Evolutionary conservation across 2,888 invertebrate species (phyloP).

Genomic region (Priocnemis perturbator): DNA sequence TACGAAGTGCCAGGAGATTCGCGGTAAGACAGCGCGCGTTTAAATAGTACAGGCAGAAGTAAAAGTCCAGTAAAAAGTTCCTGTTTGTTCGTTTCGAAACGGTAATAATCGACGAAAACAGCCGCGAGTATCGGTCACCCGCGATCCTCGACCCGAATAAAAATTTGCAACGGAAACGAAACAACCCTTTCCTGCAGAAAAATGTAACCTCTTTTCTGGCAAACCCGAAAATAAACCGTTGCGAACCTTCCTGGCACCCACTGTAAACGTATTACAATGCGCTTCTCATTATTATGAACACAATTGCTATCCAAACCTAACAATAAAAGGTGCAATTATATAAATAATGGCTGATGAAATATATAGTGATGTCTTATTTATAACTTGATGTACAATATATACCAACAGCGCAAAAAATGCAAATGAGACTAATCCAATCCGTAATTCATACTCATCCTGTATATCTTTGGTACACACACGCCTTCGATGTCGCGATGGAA

Average conservation of each 20-base stretch:
- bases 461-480: slow-evolving; percentile 49
- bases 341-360: slow-evolving; percentile 48
- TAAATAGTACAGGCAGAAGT: too few species aligned
- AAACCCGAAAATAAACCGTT: too few species aligned
- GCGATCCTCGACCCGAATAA: too few species aligned
- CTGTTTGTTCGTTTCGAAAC: too few species aligned
- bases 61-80: too few species aligned
- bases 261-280: slow-evolving; percentile 52
- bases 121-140: too few species aligned
- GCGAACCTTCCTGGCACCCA: not conserved
- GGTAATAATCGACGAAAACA: too few species aligned
- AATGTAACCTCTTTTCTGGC: too few species aligned
- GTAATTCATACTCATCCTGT: slow-evolving; percentile 47
- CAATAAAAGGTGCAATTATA: slow-evolving; percentile 44
- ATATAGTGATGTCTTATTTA: slow-evolving; percentile 30
- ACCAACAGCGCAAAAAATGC: slow-evolving; percentile 36
- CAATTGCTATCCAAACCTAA: slow-evolving; percentile 54
- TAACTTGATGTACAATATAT: slow-evolving; percentile 37
- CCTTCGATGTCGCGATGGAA: slow-evolving; percentile 45
- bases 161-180: too few species aligned
- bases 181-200: too few species aligned
- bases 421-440: slow-evolving; percentile 40
- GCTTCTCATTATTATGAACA: slow-evolving; percentile 56
- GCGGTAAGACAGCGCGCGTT: too few species aligned
- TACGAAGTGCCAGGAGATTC: slow-evolving; percentile 14